A percentile compares a stretch with the other conserved stretches of the same genome.
Evolutionary conservation across 2,888 invertebrate species (phyloP).

Genomic region (Griposia aprilina): DNA sequence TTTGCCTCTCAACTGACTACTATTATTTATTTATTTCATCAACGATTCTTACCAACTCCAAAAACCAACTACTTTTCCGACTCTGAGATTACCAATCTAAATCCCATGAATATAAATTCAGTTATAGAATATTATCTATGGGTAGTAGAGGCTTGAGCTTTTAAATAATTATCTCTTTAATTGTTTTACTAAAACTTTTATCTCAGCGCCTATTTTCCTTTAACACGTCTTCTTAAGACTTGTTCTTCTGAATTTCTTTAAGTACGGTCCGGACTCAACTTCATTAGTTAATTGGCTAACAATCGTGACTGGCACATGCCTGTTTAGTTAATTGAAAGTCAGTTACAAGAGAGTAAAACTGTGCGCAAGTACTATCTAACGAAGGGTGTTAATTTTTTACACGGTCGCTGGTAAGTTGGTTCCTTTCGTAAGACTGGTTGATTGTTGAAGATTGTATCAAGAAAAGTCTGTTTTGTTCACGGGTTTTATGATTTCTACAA

Average conservation of each 20-base stretch:
- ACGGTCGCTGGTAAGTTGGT: background rate
- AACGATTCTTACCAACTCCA: background rate
- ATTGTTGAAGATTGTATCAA: background rate
- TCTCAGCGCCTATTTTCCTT: no score
- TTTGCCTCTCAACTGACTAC: background rate
- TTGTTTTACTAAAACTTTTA: background rate
- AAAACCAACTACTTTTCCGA: background rate
- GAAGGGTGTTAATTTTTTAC: slow-evolving; percentile 43
- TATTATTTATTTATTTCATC: no score
- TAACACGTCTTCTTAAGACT: background rate
- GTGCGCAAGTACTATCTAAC: slow-evolving; percentile 48
- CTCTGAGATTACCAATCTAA: background rate
- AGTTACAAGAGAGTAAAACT: slow-evolving; percentile 66
- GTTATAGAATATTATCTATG: background rate
- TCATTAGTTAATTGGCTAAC: slow-evolving; percentile 79
- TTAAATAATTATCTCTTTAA: background rate
- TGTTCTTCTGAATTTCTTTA: slow-evolving; percentile 29
- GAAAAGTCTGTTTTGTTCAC: background rate
- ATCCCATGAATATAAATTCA: background rate
- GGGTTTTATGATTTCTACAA: no score
- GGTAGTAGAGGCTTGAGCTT: background rate
- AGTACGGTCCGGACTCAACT: slow-evolving; percentile 60
- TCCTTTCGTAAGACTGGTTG: background rate
- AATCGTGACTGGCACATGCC: slow-evolving; percentile 68
- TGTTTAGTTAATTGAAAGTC: slow-evolving; percentile 75